Evolutionary conservation across 64 coral and sea anemone genomes (phyloP), one percentile per base, ranked within the genome.

Genomic region (Pocillopora damicornis): DNA sequence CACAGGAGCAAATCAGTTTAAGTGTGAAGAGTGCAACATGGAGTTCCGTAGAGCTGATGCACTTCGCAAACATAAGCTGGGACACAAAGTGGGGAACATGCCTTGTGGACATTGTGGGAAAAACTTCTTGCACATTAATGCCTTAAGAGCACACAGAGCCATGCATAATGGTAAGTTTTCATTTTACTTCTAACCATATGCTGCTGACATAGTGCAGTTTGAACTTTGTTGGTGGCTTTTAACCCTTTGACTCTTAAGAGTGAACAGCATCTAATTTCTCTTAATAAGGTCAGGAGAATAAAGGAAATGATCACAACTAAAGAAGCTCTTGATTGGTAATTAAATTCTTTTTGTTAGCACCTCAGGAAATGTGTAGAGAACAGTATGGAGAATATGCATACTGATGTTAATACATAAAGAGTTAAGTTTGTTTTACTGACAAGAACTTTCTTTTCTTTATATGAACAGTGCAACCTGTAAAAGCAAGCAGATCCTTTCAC

Each of bases 1-100:
- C 73, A 96, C 94, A 51, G 94, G 94, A 10, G 83, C 92, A 60
- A 96, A 96, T 62, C 94, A 96, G 76, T 96, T 96, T 17, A 96
- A 96, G 76, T 96, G 94, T 37, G 94, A 96, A n/a, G 77, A 93
- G 60, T 96, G 94, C 63, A 92, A 93, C 42, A 80, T 96, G 76
- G 91, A 96, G 82, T 96, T 96, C 60, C 88, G 94, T 13, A 83
- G 94, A 56, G 94, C 91, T 11, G 94, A 96, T 81, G 94, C 94
- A 34, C 76, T 96, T 20, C 88, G 94, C 23, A 96, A 96, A 71
- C 94, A 96, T 80, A 89, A 87, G 60, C 83, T 96, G 72, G 91
- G 94, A 16, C 94, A 96, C 73, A 88, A 90, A 69, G 81, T 74
- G 61, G 88, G 83, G 15, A 90, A 76, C 64, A 86, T 96, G 51